Evolutionary conservation across 2,797 vertebrate species (phyloP).

Genomic region (Poeciliopsis turneri): DNA sequence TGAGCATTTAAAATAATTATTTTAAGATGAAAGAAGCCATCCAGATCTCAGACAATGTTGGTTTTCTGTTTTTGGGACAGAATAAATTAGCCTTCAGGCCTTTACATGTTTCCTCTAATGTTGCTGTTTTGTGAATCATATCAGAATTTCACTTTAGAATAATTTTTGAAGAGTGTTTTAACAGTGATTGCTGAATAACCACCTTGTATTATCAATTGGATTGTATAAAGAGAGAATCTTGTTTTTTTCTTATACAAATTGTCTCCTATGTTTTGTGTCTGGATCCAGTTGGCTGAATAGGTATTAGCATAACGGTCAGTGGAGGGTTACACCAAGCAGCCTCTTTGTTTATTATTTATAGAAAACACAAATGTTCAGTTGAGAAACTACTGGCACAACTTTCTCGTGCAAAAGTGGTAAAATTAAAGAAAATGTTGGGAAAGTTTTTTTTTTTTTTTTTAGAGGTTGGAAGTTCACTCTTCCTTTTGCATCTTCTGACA

Average conservation of each 20-base stretch:
- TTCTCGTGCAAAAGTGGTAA: neutral
- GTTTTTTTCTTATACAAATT: neutral
- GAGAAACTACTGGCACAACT: neutral
- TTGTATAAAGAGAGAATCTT: conserved; percentile 1
- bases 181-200: conserved; percentile 26
- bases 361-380: neutral
- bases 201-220: conserved; percentile 24
- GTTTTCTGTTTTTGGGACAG: too few species aligned
- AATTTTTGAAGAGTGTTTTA: conserved; percentile 25
- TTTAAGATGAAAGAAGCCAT: neutral
- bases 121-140: too few species aligned
- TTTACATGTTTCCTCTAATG: too few species aligned
- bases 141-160: neutral
- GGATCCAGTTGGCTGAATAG: neutral
- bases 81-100: too few species aligned
- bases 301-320: neutral
- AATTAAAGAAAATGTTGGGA: neutral
- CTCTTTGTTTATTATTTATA: neutral
- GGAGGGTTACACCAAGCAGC: neutral
- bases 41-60: neutral
- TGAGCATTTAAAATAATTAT: neutral
- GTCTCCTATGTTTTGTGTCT: neutral
- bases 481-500: neutral
- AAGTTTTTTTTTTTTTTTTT: neutral
- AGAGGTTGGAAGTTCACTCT: neutral